Percentiles rank a stretch among this genome's conserved stretches.
Evolutionary conservation across 2,797 vertebrate species (phyloP).

Genomic region (Oophaga sylvatica): DNA sequence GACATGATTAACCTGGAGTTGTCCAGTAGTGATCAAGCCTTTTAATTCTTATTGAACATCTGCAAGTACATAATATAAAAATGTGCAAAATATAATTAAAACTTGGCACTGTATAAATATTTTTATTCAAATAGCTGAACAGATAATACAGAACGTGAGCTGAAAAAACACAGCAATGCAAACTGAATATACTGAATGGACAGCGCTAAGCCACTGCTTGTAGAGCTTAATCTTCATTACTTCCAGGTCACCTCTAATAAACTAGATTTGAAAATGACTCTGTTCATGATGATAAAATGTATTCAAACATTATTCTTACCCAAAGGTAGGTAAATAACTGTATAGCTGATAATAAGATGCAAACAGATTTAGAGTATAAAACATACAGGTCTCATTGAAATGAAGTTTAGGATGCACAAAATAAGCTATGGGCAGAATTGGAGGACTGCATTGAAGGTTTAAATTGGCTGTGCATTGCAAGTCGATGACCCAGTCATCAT

Average conservation of each 20-base stretch:
- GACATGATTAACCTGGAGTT: too few relatives aligned
- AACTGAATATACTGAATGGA: conserved; percentile 4
- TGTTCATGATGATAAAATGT: too few relatives aligned
- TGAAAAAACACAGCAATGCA: conserved; percentile 3
- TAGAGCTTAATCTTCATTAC: conserved; percentile 36
- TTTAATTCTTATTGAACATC: background rate
- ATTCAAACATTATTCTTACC: background rate
- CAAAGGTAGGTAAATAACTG: background rate
- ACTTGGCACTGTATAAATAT: background rate
- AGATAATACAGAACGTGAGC: background rate
- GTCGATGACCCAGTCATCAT: too few relatives aligned
- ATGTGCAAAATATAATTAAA: background rate
- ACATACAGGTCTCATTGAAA: too few relatives aligned
- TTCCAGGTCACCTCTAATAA: conserved; percentile 38
- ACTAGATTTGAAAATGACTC: background rate
- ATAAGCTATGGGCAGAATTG: too few relatives aligned
- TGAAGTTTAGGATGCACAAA: too few relatives aligned
- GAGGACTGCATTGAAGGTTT: too few relatives aligned
- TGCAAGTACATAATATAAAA: background rate
- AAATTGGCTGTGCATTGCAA: too few relatives aligned
- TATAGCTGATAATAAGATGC: background rate
- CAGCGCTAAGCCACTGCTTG: background rate
- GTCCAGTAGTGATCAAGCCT: too few relatives aligned
- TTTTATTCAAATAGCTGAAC: background rate
- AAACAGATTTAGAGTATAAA: background rate